Evolutionary conservation across 2,797 vertebrate genomes (phyloP), one percentile per base, ranked within the genome.

Genomic region (Bryconaethiops microstoma): DNA sequence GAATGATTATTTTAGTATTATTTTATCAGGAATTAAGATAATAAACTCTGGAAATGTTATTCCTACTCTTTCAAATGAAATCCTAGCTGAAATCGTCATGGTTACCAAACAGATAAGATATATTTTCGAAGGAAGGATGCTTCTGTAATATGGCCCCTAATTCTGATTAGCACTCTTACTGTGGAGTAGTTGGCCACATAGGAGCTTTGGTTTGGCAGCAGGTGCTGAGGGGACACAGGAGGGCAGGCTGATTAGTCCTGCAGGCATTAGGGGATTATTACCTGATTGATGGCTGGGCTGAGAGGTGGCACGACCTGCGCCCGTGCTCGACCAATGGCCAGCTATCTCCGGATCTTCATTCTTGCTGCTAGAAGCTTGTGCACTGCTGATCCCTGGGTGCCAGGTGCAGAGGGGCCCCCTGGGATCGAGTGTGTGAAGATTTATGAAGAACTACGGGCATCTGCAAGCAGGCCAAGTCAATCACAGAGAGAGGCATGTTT

Each of bases 401-500:
- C 85, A 85, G 87, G 85, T 85, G 84, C 81, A 63, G 70, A 55
- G 63, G 54, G 81, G 29, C 23, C 68, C 78, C 81, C 70, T 82
- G 81, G 76, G 65, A 67, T 78, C 67, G 70, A 23, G 86, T 85
- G 83, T 14, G 74, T 68, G 55, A 81, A 81, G 78, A 85, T 85
- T 88, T 87, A 88, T 85, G 81, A 82, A 83, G 78, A 76, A 86
- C 86, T 81, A 40, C 29, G 83, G 86, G 84, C 40, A 76, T 82
- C 74, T 78, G 80, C 82, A 81, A 74, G 80, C 21, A 76, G 63
- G 68, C 75, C 72, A 79, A 82, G 45, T 84, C 72, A 67, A 81
- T 83, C 75, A 62, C 67, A 78, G 64, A 72, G 16, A 8, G 59
- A 83, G 39, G 50, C 70, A 70, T 79, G 78, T n/a, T 57, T 54